These are phyloP conservation scores for Betta splendens DNA, from an alignment of 2,797 vertebrate genomes.

Conservation along the genomic window DNA sequence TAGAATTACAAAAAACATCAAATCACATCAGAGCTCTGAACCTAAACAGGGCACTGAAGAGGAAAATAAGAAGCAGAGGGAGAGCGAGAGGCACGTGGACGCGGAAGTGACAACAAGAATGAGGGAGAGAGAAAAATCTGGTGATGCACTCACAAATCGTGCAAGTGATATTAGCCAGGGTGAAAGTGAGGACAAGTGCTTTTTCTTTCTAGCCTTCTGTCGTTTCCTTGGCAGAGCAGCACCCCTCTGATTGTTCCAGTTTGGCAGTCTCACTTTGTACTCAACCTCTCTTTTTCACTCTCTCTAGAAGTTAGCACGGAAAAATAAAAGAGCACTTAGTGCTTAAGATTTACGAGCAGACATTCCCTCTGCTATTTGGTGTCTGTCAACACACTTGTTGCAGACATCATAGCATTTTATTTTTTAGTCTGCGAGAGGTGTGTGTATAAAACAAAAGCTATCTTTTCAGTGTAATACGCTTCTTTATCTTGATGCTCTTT, in stretches of 20 bases:
- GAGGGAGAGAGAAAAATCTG: slow-evolving; percentile 36
- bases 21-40: too few relatives aligned
- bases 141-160: slow-evolving; percentile 57
- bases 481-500: neutral
- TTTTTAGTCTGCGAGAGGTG: neutral
- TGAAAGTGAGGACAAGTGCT: slow-evolving; percentile 76
- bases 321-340: slow-evolving; percentile 68
- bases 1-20: too few relatives aligned
- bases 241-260: slow-evolving; percentile 71
- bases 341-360: slow-evolving; percentile 52
- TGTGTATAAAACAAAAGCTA: too few relatives aligned
- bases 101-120: slow-evolving; percentile 51
- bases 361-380: neutral
- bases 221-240: slow-evolving; percentile 69
- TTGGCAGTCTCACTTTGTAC: slow-evolving; percentile 72
- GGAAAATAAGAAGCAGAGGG: slow-evolving; percentile 26
- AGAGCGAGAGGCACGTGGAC: slow-evolving; percentile 31
- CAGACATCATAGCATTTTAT: neutral
- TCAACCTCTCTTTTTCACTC: slow-evolving; percentile 62
- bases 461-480: too few relatives aligned
- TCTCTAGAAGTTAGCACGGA: slow-evolving; percentile 60
- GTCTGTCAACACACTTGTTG: neutral
- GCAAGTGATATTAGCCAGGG: slow-evolving; percentile 69
- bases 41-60: slow-evolving; percentile 6
- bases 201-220: slow-evolving; percentile 73